phyloP scores from a whole-genome alignment of 2,797 vertebrate species.

The Tolypeutes matacus region DNA sequence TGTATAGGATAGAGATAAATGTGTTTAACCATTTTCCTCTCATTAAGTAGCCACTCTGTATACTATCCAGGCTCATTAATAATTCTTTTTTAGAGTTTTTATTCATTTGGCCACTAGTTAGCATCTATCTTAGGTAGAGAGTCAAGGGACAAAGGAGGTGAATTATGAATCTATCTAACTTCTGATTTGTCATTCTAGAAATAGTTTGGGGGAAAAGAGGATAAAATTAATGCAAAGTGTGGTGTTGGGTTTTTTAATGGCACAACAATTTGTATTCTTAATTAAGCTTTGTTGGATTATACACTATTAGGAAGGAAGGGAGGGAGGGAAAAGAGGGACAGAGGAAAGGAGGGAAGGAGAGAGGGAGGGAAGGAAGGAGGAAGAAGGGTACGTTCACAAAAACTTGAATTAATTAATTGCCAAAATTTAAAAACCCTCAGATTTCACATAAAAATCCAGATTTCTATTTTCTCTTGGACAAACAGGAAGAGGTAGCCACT shows the following conservation, averaged over 20 bases:
- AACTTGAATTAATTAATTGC: neutral
- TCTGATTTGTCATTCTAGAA: constrained; percentile 43
- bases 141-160: neutral
- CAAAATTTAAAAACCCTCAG: neutral
- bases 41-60: neutral
- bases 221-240: neutral
- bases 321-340: too few species aligned
- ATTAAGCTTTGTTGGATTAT: neutral
- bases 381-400: neutral
- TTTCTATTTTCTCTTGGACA: neutral
- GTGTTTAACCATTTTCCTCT: neutral
- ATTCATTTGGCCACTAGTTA: neutral
- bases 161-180: neutral
- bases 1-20: neutral
- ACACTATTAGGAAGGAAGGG: neutral
- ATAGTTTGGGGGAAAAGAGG: neutral
- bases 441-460: neutral
- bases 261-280: neutral
- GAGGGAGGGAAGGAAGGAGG: neutral
- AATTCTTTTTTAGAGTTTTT: neutral
- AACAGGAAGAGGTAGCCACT: neutral
- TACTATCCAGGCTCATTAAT: neutral
- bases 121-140: neutral
- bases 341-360: neutral
- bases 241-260: neutral